phyloP scores from a whole-genome alignment of 2,888 invertebrate species.

The Andrena dorsata region DNA sequence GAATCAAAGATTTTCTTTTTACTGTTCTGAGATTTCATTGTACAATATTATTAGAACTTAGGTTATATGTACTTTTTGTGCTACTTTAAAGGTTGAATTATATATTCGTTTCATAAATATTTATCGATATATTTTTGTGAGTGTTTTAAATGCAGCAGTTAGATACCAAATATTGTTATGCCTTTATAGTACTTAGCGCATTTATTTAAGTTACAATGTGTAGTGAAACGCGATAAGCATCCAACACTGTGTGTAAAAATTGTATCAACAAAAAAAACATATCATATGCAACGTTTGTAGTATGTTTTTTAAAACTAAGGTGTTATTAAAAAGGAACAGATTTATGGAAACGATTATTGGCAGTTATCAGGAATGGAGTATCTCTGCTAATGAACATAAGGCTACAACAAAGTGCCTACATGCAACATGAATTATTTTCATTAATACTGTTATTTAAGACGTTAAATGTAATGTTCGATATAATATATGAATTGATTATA shows the following conservation, averaged over 20 bases:
- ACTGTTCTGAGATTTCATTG: slow-evolving; percentile 5
- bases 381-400: slow-evolving; percentile 50
- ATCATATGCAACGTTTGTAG: slow-evolving; percentile 51
- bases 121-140: slow-evolving; percentile 23
- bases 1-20: background rate
- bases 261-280: slow-evolving; percentile 55
- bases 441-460: slow-evolving; percentile 26
- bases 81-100: background rate
- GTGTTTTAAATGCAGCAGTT: slow-evolving; percentile 6
- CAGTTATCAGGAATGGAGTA: slow-evolving; percentile 25
- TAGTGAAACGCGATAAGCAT: slow-evolving; percentile 2
- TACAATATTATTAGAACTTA: slow-evolving; percentile 13
- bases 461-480: slow-evolving; percentile 23
- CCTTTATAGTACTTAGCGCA: slow-evolving; percentile 24
- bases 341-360: slow-evolving; percentile 35
- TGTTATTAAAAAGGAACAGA: slow-evolving; percentile 23
- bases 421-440: slow-evolving; percentile 50
- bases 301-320: slow-evolving; percentile 44
- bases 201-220: slow-evolving; percentile 26
- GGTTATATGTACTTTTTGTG: background rate
- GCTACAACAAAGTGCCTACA: slow-evolving; percentile 70
- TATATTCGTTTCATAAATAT: slow-evolving; percentile 10
- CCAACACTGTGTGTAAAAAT: slow-evolving; percentile 41
- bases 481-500: slow-evolving; percentile 27
- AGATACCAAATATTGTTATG: slow-evolving; percentile 22